A percentile compares a stretch with the other conserved stretches of the same genome.
Conservation (phyloP, 2,797 vertebrate genomes). For the Mus caroli region DNA sequence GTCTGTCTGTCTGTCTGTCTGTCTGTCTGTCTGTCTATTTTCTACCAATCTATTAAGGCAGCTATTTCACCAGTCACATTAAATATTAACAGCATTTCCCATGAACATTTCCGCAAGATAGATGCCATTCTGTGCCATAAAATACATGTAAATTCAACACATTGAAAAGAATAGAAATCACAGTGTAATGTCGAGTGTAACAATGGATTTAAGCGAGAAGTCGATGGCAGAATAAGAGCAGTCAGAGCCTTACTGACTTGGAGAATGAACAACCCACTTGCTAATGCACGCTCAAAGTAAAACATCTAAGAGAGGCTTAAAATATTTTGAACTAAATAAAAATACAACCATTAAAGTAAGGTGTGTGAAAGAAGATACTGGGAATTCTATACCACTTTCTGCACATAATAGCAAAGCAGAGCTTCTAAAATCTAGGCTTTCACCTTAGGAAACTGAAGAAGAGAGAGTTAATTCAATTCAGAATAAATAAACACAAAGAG, state of each 20-base stretch:
- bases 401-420: background rate
- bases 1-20: too few species aligned
- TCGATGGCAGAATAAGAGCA: background rate
- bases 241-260: background rate
- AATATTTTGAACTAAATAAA: slow-evolving; percentile 6
- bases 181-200: background rate
- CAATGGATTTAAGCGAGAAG: background rate
- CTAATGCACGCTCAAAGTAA: background rate
- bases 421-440: background rate
- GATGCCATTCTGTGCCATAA: background rate
- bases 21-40: background rate
- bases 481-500: background rate
- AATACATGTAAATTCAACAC: background rate
- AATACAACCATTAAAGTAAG: background rate
- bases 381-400: background rate
- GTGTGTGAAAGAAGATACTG: background rate
- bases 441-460: background rate
- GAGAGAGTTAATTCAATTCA: background rate
- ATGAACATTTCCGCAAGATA: background rate
- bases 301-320: background rate
- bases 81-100: background rate
- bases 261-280: background rate
- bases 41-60: background rate
- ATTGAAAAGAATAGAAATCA: background rate
- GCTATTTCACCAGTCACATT: background rate